These are phyloP conservation scores for Pandion haliaetus DNA, from an alignment of 2,113 vertebrate genomes.

Conservation along the genomic window DNA sequence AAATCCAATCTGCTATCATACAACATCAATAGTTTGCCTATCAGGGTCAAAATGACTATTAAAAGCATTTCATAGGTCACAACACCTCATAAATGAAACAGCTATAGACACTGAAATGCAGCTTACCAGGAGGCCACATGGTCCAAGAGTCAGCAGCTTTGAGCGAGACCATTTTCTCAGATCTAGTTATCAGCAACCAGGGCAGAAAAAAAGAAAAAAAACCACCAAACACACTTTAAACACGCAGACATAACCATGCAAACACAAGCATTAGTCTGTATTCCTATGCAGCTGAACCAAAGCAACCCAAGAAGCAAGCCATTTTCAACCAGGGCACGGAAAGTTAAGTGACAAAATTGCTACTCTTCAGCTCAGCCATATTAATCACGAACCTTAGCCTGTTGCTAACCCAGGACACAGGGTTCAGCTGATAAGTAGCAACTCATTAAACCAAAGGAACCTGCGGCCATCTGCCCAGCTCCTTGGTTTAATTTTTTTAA, in stretches of 20 bases:
- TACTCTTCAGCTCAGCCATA: not conserved
- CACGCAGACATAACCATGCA: not conserved
- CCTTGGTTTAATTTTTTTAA: not conserved
- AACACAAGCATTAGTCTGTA: not conserved
- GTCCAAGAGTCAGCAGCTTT: not conserved
- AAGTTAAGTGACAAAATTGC: not conserved
- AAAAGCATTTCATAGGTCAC: not conserved
- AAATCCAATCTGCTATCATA: not conserved
- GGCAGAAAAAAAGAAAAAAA: not conserved
- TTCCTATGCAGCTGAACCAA: accelerated
- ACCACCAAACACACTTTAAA: not conserved
- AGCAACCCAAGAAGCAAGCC: not conserved
- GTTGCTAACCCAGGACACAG: no score
- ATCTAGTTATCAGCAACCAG: not conserved
- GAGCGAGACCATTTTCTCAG: not conserved
- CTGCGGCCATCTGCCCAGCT: not conserved
- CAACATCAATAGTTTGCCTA: not conserved
- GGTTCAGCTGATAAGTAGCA: not conserved
- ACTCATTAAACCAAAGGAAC: not conserved
- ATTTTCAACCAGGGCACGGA: accelerated
- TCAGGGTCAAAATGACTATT: not conserved
- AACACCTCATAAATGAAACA: not conserved
- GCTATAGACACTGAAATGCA: not conserved
- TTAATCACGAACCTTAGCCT: not conserved
- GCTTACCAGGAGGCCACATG: not conserved